Base-by-base conservation (phyloP, 2,888 invertebrate genomes). In the Boloria euphrosyne region DNA sequence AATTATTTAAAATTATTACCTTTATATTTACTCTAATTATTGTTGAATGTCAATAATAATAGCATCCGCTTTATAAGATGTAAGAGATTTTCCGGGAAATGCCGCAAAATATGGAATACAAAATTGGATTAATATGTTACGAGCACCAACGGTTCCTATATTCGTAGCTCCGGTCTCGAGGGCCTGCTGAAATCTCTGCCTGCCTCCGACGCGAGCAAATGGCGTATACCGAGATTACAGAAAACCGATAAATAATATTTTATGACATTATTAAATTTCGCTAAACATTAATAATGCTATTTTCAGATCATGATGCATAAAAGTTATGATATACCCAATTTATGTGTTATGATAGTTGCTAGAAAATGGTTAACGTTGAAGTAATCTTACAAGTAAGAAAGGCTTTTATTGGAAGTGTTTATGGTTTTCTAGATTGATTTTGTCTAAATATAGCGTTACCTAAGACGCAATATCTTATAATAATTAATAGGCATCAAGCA, bases 221-320 rank as follows among this genome's bases (percentile, higher is more conserved):
- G 83, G 80, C 76, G 72, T 82, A 50, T 17, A 49, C 18, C 16
- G 43, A 51, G 51, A 49, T 59, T 52, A 61, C 38, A 61, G 61
- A 61, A 61, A 61, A 58, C 52, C 46, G 51, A 89, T 88, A 89
- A 89, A 88, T 88, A 87, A 84, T 83, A 79, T 86, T 88, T 89
- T 88, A 89, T 82, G 88, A 85, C 86, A 17, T 84, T 87, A 87
- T 88, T 89, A 87, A 88, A 89, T 85, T 84, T 81, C 78, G 80
- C 78, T 87, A 84, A 87, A 85, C 85, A 83, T 86, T 87, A 86
- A 87, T 86, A 87, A 86, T 85, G 84, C 80, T 84, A 81, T 86
- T 84, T 81, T 49, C 49, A 59, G 49, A 38, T 81, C 84, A 82
- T 85, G 80, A 83, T 82, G 16, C 46, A 22, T 16, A 13, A 46